Base-by-base conservation (phyloP, 2,797 vertebrate genomes). In the Alosa sapidissima region DNA sequence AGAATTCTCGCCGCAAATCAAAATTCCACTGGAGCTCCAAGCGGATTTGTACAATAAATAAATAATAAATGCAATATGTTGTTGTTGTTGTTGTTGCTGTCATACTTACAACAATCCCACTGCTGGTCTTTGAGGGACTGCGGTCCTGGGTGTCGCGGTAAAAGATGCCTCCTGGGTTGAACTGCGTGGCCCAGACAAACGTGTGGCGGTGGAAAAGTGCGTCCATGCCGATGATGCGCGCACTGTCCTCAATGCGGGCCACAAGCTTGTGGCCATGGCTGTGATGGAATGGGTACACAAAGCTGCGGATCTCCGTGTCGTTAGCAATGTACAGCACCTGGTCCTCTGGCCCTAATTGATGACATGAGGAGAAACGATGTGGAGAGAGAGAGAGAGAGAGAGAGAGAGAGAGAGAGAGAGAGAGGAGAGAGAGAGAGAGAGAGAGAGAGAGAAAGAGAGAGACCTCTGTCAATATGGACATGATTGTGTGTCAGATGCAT, bases 261-360 rank as follows among this genome's bases (percentile, higher is more conserved):
- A 96, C 95, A 90, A 96, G 96, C 87, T 96, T 95, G 91, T 94
- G 96, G 93, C 92, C 93, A 81, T 92, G 95, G 92, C 95, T 97
- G 93, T 96, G 95, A 93, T 97, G 96, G 94, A 97, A 97, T 87
- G 97, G 97, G 95, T 97, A 96, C 92, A 96, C 95, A 94, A 97
- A 97, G 94, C 95, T 95, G 91, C 96, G 95, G 93, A 97, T 96
- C 94, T 97, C 96, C 88, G 96, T 97, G 93, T 97, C 96, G 93
- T 97, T 97, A 93, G 96, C 96, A 91, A 97, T 94, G 93, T 97
- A 97, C 92, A 97, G 96, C 92, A 97, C 95, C 95, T 97, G 96
- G 94, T 97, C 96, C 92, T 97, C 96, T 92, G 96, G 96, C 91
- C 96, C 97, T 97, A 95, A 90, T 5, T 19, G 3, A 52, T 52